These are phyloP conservation scores for Spisula subtruncata DNA, from an alignment of 2,888 invertebrate genomes.

Conservation along the genomic window DNA sequence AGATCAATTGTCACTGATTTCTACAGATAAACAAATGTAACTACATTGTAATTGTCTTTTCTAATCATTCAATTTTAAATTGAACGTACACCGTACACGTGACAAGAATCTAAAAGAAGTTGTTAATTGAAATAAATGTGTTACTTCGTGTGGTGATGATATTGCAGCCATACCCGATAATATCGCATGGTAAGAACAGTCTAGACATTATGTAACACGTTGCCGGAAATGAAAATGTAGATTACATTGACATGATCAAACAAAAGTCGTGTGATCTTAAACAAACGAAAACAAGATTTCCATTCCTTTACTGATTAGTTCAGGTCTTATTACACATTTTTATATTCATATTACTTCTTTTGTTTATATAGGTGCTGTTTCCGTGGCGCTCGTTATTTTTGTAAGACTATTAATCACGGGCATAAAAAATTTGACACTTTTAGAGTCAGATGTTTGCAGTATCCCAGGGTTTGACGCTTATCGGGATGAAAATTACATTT, in stretches of 20 bases:
- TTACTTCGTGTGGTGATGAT: no score
- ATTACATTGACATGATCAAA: not conserved
- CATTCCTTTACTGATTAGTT: not conserved
- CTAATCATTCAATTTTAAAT: no score
- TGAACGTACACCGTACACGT: no score
- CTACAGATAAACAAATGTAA: no score
- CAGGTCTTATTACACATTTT: not conserved
- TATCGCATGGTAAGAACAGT: no score
- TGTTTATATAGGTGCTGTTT: not conserved
- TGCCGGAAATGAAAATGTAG: not conserved
- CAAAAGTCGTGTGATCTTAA: not conserved
- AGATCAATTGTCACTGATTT: no score
- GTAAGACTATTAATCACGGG: not conserved
- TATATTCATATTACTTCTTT: not conserved
- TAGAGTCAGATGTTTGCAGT: not conserved
- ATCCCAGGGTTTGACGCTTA: not conserved
- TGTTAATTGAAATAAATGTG: no score
- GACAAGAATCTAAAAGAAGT: no score
- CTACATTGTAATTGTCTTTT: no score
- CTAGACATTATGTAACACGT: no score
- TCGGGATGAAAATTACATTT: conserved; percentile 3
- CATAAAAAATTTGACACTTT: not conserved
- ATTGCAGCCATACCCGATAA: no score
- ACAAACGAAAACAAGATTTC: not conserved
- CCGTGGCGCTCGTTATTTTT: not conserved